These are phyloP conservation scores for Linurgus olivaceus DNA, from an alignment of 2,797 vertebrate species.

Conservation along the genomic window DNA sequence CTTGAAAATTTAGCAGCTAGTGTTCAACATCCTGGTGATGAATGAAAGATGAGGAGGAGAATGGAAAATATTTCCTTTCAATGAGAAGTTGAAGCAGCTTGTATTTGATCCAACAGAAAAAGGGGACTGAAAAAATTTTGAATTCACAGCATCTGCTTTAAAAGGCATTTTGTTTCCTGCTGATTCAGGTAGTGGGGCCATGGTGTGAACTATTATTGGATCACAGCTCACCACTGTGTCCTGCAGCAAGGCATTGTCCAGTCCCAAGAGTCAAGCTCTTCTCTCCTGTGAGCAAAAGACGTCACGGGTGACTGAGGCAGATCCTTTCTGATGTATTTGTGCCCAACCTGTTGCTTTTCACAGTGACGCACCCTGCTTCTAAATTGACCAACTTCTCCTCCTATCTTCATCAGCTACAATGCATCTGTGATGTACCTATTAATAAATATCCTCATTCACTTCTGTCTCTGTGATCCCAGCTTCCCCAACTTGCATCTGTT, in stretches of 20 bases:
- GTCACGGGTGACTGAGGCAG: neutral
- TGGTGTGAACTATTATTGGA: neutral
- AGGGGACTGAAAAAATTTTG: neutral
- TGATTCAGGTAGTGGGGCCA: neutral
- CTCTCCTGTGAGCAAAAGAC: accelerated
- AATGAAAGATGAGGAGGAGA: neutral
- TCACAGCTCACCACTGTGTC: neutral
- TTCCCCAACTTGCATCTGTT: neutral
- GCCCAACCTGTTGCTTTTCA: neutral
- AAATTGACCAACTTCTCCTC: neutral
- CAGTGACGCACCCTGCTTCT: neutral
- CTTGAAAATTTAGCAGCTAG: neutral
- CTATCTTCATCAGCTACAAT: neutral
- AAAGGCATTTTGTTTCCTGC: neutral
- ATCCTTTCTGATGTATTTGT: neutral
- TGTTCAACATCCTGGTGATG: neutral
- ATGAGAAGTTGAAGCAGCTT: neutral
- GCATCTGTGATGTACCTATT: neutral
- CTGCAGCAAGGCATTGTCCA: accelerated
- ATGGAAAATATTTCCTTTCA: neutral
- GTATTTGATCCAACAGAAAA: neutral
- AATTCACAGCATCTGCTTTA: neutral
- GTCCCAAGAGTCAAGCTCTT: neutral
- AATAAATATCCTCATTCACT: neutral
- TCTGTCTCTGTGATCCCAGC: neutral